Percentiles rank a stretch among this genome's conserved stretches.
Conservation (phyloP, 1,140 invertebrate genomes). For the Temnothorax longispinosus region DNA sequence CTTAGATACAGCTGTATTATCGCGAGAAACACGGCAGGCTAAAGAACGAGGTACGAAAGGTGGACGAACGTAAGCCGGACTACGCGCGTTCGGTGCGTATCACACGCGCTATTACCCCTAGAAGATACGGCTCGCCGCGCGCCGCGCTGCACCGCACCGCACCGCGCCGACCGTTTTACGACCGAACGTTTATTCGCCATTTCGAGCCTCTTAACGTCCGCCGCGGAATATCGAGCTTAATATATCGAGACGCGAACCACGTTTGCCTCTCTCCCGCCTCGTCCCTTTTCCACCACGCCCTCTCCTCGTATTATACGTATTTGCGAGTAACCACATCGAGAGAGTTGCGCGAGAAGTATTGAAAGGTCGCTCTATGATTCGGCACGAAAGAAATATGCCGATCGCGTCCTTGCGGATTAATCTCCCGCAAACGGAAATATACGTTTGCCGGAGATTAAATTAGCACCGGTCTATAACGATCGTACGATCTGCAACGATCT, state of each 20-base stretch:
- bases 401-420: slow-evolving; percentile 7
- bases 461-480: not conserved
- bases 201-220: slow-evolving; percentile 78
- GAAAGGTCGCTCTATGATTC: slow-evolving; percentile 32
- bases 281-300: slow-evolving; percentile 8
- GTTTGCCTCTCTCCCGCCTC: not conserved
- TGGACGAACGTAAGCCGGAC: slow-evolving; percentile 8
- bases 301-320: slow-evolving; percentile 33
- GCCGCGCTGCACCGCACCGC: not conserved
- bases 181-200: slow-evolving; percentile 83
- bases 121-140: slow-evolving; percentile 76
- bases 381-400: not conserved
- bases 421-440: not conserved
- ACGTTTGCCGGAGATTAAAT: not conserved
- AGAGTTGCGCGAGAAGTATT: not conserved
- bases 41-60: not conserved
- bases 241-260: slow-evolving; percentile 70
- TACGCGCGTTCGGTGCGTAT: slow-evolving; percentile 66
- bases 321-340: not conserved
- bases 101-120: slow-evolving; percentile 78
- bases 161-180: slow-evolving; percentile 77
- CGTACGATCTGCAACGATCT: not conserved
- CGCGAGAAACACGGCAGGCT: not conserved
- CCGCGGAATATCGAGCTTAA: slow-evolving; percentile 76
- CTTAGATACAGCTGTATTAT: not conserved